Base-by-base conservation (phyloP, 2,888 invertebrate species). In the Pollenia labialis region DNA sequence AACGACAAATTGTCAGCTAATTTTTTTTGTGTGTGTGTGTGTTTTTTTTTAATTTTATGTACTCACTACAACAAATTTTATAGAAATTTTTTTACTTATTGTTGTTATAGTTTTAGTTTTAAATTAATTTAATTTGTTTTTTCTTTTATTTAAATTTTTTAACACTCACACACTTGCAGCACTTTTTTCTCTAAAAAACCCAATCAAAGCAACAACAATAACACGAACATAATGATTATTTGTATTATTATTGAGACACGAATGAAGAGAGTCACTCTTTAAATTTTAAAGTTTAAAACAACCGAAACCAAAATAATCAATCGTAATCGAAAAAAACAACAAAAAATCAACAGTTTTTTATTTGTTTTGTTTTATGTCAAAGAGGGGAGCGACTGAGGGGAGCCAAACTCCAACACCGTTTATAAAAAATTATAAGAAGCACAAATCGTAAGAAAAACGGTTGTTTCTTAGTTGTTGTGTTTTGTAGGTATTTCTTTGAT, bases 261-360 rank as follows among this genome's bases (percentile, higher is more conserved):
- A 58, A 46, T 42, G 4, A 68, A 68, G 52, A 60, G 68, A 81
- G 42, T 60, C n/a, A 64, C 81, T 72, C 83, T 83, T 71, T 72
- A n/a, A n/a, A n/a, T n/a, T n/a, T n/a, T n/a, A n/a, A n/a, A n/a
- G n/a, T n/a, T n/a, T n/a, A 46, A 14, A 75, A 74, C n/a, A 40
- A 71, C 18, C 56, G 6, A 42, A 77, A 56, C 60, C 32, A n/a
- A 77, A 62, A 75, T 68, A 62, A 60, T 58, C 9, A 58, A 83
- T 46, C 23, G 72, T 66, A 64, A 72, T 56, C 32, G 32, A 32
- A 32, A 6, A 69, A 81, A 12, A 56, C 71, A 72, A 77, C 48
- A 72, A 79, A 75, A 76, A 76, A 76, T 52, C 60, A 60, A 68
- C 52, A 62, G 52, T 76, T 82, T 69, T 23, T 50, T n/a, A 14